These are phyloP conservation scores for Scalopus aquaticus DNA, from an alignment of 2,113 vertebrate genomes.

Conservation along the genomic window DNA sequence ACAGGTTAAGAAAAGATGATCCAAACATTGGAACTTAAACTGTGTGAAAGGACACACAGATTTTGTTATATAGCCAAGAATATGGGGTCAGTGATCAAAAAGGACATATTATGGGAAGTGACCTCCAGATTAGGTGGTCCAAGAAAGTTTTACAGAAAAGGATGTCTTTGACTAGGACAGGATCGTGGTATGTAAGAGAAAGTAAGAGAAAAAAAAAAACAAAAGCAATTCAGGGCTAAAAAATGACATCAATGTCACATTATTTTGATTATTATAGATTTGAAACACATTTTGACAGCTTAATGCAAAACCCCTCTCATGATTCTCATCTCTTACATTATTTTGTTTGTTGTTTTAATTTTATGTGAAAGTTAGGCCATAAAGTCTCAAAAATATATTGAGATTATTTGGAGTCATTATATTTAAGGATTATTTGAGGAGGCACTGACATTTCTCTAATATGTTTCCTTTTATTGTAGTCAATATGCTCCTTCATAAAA, in stretches of 20 bases:
- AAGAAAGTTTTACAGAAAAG: not conserved
- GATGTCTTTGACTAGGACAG: not conserved
- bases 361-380: not conserved
- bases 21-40: not conserved
- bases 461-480: not conserved
- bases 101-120: not conserved
- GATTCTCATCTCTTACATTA: not conserved
- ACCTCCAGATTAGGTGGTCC: not conserved
- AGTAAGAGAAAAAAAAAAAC: too few species aligned
- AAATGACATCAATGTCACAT: not conserved
- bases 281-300: not conserved
- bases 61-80: not conserved
- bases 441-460: not conserved
- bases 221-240: not conserved
- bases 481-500: not conserved
- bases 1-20: not conserved
- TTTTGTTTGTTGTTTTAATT: slow-evolving; percentile 20
- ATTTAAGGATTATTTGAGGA: not conserved
- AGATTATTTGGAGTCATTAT: not conserved
- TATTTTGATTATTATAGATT: not conserved
- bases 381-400: not conserved
- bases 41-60: not conserved
- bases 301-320: not conserved
- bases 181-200: not conserved
- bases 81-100: not conserved